phyloP scores from a whole-genome alignment of 2,797 vertebrate species.

The Novumbra hubbsi region DNA sequence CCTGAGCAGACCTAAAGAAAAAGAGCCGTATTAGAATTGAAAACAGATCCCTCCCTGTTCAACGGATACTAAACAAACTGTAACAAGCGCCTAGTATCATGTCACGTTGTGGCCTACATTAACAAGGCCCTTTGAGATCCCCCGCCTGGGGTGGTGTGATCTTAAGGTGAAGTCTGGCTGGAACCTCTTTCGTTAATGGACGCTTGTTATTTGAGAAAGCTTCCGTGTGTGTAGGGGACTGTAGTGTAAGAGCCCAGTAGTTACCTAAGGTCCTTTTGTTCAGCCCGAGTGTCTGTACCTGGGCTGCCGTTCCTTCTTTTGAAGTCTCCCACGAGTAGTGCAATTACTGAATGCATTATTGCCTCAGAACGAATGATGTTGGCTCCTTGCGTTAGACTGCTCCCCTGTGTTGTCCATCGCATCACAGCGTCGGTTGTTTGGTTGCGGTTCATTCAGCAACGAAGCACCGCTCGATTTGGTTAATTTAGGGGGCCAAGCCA shows the following conservation, averaged over 20 bases:
- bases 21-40: not conserved
- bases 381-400: not conserved
- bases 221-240: constrained; percentile 15
- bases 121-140: not conserved
- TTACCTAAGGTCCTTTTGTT: constrained; percentile 45
- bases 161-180: not conserved
- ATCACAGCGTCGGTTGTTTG: not conserved
- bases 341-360: constrained; percentile 27
- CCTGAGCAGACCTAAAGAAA: not conserved
- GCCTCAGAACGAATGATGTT: not conserved
- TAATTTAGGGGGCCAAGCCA: too few species aligned
- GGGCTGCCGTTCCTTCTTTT: constrained; percentile 37
- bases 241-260: constrained; percentile 31
- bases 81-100: not conserved
- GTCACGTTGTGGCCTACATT: not conserved
- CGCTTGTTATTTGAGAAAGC: constrained; percentile 1
- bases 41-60: not conserved
- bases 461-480: not conserved
- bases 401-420: not conserved
- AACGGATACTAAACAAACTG: not conserved
- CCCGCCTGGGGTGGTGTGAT: not conserved
- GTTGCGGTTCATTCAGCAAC: not conserved
- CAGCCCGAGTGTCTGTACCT: constrained; percentile 24
- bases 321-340: constrained; percentile 42
- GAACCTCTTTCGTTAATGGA: constrained; percentile 5